phyloP scores from a whole-genome alignment of 2,113 vertebrate genomes.

The Gyps fulvus region DNA sequence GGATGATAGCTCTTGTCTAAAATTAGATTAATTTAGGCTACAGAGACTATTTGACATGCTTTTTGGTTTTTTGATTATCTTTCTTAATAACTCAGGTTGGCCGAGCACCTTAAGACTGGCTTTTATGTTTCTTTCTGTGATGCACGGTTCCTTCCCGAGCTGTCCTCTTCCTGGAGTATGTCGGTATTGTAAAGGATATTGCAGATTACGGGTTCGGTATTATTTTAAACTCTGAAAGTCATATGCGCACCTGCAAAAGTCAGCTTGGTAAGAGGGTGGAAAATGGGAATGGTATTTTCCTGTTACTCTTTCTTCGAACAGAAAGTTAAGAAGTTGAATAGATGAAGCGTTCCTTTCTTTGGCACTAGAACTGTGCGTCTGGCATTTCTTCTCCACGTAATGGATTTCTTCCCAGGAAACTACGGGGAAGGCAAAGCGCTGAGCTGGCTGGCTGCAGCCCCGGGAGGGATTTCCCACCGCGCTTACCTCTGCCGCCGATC shows the following conservation, averaged over 20 bases:
- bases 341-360: background rate
- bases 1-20: accelerated
- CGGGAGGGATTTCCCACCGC: background rate
- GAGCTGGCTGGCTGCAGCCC: background rate
- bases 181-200: background rate
- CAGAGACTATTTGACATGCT: no score
- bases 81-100: background rate
- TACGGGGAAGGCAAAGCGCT: accelerated
- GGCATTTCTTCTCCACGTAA: background rate
- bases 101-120: no score
- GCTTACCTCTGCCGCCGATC: background rate
- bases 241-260: background rate
- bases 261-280: background rate
- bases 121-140: no score
- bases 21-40: background rate
- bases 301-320: background rate
- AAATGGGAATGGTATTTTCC: background rate
- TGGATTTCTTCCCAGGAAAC: background rate
- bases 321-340: background rate
- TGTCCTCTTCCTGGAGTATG: background rate
- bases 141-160: background rate
- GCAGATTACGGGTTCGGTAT: background rate
- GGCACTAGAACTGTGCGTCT: background rate
- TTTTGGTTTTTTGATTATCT: background rate
- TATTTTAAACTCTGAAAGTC: background rate